Evolutionary conservation across 2,797 vertebrate species (phyloP).

Genomic region (Rhinatrema bivittatum): DNA sequence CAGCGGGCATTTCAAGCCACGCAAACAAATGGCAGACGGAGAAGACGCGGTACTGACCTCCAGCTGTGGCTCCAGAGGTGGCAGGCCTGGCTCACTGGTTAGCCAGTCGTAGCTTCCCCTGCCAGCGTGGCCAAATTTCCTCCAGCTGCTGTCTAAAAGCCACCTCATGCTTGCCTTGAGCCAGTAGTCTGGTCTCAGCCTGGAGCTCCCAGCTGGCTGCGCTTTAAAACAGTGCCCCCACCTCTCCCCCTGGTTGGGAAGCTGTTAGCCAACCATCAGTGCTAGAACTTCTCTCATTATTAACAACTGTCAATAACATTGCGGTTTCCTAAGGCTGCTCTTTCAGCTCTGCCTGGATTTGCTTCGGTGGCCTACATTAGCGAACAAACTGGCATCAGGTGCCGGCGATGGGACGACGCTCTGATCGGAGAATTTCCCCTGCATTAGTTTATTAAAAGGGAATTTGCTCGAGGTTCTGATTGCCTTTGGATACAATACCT

Average conservation of each 20-base stretch:
- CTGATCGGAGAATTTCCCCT: constrained; percentile 40
- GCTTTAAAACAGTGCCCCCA: background rate
- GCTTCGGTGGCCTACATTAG: constrained; percentile 51
- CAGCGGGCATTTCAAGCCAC: too few species aligned
- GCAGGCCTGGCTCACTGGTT: constrained; percentile 56
- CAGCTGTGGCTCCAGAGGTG: constrained; percentile 65
- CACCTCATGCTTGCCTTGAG: constrained; percentile 57
- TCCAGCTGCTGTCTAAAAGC: constrained; percentile 76
- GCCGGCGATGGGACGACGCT: constrained; percentile 28
- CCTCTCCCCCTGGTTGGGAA: constrained; percentile 23
- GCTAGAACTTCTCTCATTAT: constrained; percentile 14
- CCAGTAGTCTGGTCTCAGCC: constrained; percentile 9
- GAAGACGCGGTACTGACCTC: constrained; percentile 66
- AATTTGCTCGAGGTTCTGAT: constrained; percentile 34
- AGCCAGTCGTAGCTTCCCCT: constrained; percentile 79
- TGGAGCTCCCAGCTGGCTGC: constrained; percentile 13
- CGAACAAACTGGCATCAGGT: constrained; percentile 51
- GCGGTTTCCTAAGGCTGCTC: constrained; percentile 30
- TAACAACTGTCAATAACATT: background rate
- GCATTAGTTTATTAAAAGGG: constrained; percentile 46
- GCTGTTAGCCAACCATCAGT: constrained; percentile 34
- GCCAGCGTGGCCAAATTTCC: constrained; percentile 74
- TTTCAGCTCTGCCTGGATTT: constrained; percentile 46
- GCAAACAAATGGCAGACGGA: too few species aligned
- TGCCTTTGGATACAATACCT: constrained; percentile 32